Conservation (phyloP, 2,113 vertebrate genomes). For the Centropristis striata region DNA sequence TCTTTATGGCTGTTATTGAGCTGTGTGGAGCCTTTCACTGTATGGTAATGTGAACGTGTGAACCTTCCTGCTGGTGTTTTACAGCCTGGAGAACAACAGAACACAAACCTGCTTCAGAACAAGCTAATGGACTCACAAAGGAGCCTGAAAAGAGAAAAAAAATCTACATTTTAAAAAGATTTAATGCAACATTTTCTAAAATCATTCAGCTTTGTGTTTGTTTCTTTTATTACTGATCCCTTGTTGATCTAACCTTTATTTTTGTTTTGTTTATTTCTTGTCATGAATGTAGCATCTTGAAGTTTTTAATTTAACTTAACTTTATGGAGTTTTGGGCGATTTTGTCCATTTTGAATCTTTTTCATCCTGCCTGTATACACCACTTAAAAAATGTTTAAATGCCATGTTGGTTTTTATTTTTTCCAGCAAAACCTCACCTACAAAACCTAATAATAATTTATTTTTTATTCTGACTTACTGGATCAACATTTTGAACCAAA, state of each 20-base stretch:
- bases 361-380: too few species aligned
- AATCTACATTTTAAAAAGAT: too few species aligned
- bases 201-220: neutral
- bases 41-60: slow-evolving; percentile 42
- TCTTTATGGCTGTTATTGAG: slow-evolving; percentile 29
- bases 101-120: neutral
- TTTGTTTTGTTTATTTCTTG: neutral
- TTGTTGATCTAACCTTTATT: neutral
- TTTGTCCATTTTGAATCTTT: too few species aligned
- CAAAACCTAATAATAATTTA: too few species aligned
- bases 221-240: neutral
- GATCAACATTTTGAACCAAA: too few species aligned
- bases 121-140: neutral
- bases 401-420: too few species aligned
- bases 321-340: too few species aligned
- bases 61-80: neutral
- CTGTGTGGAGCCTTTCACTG: slow-evolving; percentile 21
- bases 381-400: too few species aligned
- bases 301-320: neutral
- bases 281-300: neutral
- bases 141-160: neutral
- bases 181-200: neutral
- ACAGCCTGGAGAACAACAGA: neutral
- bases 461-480: too few species aligned
- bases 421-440: too few species aligned